Evolutionary conservation across 2,797 vertebrate genomes (phyloP), one percentile per base, ranked within the genome.

Genomic region (Nasua narica): DNA sequence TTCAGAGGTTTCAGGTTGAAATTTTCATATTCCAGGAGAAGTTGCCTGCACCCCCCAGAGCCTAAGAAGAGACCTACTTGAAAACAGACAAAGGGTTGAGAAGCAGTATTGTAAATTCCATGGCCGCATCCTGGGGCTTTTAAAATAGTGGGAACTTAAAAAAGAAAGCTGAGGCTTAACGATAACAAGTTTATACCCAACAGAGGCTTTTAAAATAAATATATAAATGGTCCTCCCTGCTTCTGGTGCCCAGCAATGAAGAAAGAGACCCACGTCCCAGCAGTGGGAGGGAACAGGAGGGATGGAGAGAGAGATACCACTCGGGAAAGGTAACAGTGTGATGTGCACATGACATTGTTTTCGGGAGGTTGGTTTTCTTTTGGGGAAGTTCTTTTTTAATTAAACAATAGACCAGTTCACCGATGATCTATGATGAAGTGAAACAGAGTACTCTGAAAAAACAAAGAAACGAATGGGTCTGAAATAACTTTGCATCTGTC

Each of bases 141-240:
- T 92, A 95, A 93, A 93, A 65, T 11, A 89, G 62, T 29, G 70
- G 79, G 54, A 81, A 70, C 76, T 72, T 82, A 62, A 48, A 62
- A n/a, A 56, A 32, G 48, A 79, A 87, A 67, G 35, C 77, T 84
- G 19, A 8, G 2, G 60, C 78, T 95, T 87, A 91, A 87, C 85
- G 37, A 35, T 43, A 87, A 27, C n/a, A 77, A 23, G 46, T 77
- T 93, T 94, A 92, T 43, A 88, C n/a, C 52, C 72, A 54, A 83
- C 56, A 81, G 72, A 92, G 87, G 76, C 82, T 96, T 97, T 88
- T 89, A 60, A 90, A 93, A 93, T 94, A 93, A 95, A 84, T 72
- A 78, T 43, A 27, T 76, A 90, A 96, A 87, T 12, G 84, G 94
- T 25, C 43, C 58, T 62, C 43, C 3, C 5, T 2, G 58, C 48